phyloP scores from a whole-genome alignment of 2,888 invertebrate species.

The Fragum sueziense region DNA sequence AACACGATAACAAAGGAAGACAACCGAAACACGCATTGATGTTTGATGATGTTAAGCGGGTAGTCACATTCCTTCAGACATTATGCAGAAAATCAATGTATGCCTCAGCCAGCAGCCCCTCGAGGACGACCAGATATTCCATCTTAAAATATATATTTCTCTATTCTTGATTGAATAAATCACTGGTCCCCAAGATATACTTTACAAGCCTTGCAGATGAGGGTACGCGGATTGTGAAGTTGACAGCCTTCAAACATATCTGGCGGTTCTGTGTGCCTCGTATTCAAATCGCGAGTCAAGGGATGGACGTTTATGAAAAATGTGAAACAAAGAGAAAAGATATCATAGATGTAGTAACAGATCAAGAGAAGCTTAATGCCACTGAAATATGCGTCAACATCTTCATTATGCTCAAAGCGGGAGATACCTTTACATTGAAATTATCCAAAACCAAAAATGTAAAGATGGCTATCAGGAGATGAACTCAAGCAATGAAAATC shows the following conservation, averaged over 20 bases:
- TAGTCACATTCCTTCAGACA: neutral
- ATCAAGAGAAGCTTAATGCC: neutral
- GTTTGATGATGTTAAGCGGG: slow-evolving; percentile 13
- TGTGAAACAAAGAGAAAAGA: neutral
- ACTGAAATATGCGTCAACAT: neutral
- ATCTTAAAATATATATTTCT: neutral
- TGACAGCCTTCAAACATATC: neutral
- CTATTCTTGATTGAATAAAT: neutral
- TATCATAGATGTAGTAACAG: neutral
- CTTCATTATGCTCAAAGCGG: neutral
- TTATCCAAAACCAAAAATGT: neutral
- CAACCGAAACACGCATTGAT: neutral
- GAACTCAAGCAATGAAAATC: too few relatives aligned
- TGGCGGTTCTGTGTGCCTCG: neutral
- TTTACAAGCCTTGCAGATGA: neutral
- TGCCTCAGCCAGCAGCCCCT: slow-evolving; percentile 12
- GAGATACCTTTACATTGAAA: neutral
- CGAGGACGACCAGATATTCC: neutral
- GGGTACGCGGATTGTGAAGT: neutral
- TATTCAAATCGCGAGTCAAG: neutral
- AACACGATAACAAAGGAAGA: neutral
- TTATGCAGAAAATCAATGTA: neutral
- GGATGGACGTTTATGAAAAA: neutral
- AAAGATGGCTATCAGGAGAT: neutral
- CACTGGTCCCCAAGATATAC: too few relatives aligned